These are phyloP conservation scores for Fukomys damarensis DNA, from an alignment of 2,113 vertebrate species.

Conservation along the genomic window DNA sequence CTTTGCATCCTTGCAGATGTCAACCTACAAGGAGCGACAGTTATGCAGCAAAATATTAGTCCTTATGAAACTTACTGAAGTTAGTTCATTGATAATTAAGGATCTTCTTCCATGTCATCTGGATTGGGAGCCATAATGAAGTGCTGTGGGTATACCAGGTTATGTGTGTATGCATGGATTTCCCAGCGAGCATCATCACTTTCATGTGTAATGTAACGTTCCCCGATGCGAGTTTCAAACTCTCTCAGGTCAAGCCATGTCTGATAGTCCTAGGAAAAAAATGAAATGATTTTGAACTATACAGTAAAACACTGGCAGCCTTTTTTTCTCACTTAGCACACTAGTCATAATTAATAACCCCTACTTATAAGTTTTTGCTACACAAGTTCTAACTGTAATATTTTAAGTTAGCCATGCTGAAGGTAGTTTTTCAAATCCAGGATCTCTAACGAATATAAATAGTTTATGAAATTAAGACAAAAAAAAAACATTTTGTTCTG, in stretches of 20 bases:
- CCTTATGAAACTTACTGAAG: slow-evolving; percentile 68
- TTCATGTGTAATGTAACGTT: slow-evolving; percentile 98
- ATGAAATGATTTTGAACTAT: slow-evolving; percentile 8
- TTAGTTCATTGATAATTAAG: slow-evolving; percentile 85
- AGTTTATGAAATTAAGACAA: slow-evolving; percentile 34
- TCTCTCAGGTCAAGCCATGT: slow-evolving; percentile 98
- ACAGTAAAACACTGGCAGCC: not conserved
- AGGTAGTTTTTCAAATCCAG: slow-evolving; percentile 16
- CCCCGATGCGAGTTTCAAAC: slow-evolving; percentile 96
- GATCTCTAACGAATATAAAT: not conserved
- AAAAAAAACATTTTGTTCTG: slow-evolving; percentile 8
- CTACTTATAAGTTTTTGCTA: not conserved
- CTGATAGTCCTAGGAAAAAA: slow-evolving; percentile 93
- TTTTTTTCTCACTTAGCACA: not conserved
- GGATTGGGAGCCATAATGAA: slow-evolving; percentile 99
- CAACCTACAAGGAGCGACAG: slow-evolving; percentile 66
- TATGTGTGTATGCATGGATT: slow-evolving; percentile 93
- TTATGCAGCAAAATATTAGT: slow-evolving; percentile 58
- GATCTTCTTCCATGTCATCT: slow-evolving; percentile 99
- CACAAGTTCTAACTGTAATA: slow-evolving; percentile 24
- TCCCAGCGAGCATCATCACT: slow-evolving; percentile 98
- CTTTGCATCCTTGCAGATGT: slow-evolving; percentile 61
- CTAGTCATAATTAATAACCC: not conserved
- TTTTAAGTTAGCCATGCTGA: slow-evolving; percentile 28
- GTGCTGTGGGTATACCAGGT: slow-evolving; percentile 94